These are phyloP conservation scores for Rhineura floridana DNA, from an alignment of 2,113 vertebrate species.

Conservation along the genomic window DNA sequence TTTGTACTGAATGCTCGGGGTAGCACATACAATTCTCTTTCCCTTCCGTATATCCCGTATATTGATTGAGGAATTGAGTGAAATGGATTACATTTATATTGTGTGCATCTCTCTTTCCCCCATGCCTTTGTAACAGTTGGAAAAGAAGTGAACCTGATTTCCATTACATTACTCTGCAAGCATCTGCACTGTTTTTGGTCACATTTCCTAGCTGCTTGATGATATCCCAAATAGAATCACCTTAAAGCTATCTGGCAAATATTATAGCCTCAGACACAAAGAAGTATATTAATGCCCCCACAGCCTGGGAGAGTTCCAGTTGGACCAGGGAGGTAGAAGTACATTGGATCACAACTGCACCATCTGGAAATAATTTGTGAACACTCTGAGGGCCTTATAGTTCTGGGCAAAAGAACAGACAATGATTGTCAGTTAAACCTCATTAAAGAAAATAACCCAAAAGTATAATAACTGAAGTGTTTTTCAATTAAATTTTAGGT, in stretches of 20 bases:
- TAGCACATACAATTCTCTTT: background rate
- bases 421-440: slow-evolving; percentile 41
- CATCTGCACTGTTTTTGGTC: slow-evolving; percentile 26
- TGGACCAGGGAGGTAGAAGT: slow-evolving; percentile 30
- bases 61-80: background rate
- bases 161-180: slow-evolving; percentile 6
- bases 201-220: slow-evolving; percentile 27
- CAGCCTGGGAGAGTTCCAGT: slow-evolving; percentile 36
- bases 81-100: background rate
- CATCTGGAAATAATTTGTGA: slow-evolving; percentile 67
- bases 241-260: slow-evolving; percentile 37
- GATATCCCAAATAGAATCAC: slow-evolving; percentile 37
- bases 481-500: slow-evolving; percentile 38
- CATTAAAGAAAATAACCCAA: slow-evolving; percentile 21
- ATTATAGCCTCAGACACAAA: background rate
- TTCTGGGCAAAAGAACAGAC: slow-evolving; percentile 57
- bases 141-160: slow-evolving; percentile 4
- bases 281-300: slow-evolving; percentile 28
- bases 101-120: background rate
- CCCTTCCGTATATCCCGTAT: background rate
- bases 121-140: background rate
- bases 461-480: slow-evolving; percentile 48
- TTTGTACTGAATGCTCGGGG: background rate
- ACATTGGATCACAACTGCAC: slow-evolving; percentile 42
- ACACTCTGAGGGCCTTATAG: slow-evolving; percentile 32